phyloP scores from a whole-genome alignment of 2,888 invertebrate genomes.

The Callimorpha dominula region DNA sequence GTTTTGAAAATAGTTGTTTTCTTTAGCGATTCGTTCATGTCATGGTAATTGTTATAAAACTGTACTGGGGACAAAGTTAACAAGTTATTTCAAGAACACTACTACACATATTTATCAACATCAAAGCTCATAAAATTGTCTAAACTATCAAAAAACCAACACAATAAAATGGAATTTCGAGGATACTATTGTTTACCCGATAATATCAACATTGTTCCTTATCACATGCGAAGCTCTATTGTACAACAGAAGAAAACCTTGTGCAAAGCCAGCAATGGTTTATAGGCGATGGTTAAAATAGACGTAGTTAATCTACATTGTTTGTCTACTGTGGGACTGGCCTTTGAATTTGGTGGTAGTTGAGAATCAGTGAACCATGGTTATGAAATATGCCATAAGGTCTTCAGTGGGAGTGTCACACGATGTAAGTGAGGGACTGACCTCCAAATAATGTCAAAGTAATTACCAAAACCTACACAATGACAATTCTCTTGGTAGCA shows the following conservation, averaged over 20 bases:
- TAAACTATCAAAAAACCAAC: constrained; percentile 21
- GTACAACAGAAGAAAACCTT: constrained; percentile 52
- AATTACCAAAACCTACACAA: background rate
- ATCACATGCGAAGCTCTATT: constrained; percentile 54
- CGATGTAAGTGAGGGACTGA: background rate
- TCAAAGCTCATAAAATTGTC: constrained; percentile 23
- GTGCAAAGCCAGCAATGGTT: constrained; percentile 45
- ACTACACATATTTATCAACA: constrained; percentile 7
- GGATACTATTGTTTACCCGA: constrained; percentile 41
- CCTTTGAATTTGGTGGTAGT: constrained; percentile 39
- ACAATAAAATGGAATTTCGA: constrained; percentile 38
- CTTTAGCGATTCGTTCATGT: background rate
- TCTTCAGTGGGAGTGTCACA: background rate
- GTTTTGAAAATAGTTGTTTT: background rate
- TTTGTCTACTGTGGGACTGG: constrained; percentile 50
- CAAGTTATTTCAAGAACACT: constrained; percentile 7
- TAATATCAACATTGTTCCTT: constrained; percentile 38
- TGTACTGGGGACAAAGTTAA: background rate
- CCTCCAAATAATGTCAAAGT: background rate
- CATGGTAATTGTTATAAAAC: background rate
- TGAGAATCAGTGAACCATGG: constrained; percentile 35
- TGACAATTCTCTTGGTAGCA: background rate
- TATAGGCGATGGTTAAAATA: constrained; percentile 20
- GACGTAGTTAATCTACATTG: constrained; percentile 28
- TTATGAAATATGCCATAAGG: constrained; percentile 5